phyloP scores from a whole-genome alignment of 2,113 vertebrate species.

The Puma concolor region DNA sequence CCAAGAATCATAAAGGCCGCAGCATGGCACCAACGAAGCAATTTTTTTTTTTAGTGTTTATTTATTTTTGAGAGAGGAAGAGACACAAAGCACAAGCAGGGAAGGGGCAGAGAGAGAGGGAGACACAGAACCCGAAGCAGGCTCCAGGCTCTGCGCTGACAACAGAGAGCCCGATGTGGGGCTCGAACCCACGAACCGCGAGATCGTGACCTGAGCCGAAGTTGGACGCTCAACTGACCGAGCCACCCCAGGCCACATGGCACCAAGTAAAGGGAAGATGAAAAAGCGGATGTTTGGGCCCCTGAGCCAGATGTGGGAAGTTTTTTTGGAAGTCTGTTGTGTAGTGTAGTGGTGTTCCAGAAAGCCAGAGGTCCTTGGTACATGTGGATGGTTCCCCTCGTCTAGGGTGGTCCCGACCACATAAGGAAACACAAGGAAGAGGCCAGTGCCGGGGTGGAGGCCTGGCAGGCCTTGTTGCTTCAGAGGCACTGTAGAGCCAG shows the following conservation, averaged over 20 bases:
- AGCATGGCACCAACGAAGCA: background rate
- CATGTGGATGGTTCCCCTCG: background rate
- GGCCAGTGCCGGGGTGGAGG: background rate
- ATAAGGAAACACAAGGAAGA: background rate
- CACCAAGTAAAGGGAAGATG: background rate
- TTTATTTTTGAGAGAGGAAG: too few species aligned
- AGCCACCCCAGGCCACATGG: background rate
- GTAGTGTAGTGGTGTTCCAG: background rate
- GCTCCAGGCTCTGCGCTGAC: too few species aligned
- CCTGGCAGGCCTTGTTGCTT: background rate
- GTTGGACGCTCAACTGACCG: too few species aligned
- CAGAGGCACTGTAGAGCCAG: too few species aligned
- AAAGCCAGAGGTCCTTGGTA: background rate
- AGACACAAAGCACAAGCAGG: too few species aligned
- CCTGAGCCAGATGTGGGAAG: background rate
- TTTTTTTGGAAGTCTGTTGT: background rate
- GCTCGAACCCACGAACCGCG: too few species aligned
- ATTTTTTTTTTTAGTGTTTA: too few species aligned
- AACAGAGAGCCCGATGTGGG: too few species aligned
- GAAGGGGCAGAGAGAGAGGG: too few species aligned
- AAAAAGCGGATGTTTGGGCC: background rate
- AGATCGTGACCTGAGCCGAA: too few species aligned
- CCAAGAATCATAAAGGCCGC: rapidly evolving
- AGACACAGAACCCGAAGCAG: too few species aligned
- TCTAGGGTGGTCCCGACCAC: background rate